Conservation (phyloP, 2,113 vertebrate species). For the Nothobranchius kuhntae region DNA sequence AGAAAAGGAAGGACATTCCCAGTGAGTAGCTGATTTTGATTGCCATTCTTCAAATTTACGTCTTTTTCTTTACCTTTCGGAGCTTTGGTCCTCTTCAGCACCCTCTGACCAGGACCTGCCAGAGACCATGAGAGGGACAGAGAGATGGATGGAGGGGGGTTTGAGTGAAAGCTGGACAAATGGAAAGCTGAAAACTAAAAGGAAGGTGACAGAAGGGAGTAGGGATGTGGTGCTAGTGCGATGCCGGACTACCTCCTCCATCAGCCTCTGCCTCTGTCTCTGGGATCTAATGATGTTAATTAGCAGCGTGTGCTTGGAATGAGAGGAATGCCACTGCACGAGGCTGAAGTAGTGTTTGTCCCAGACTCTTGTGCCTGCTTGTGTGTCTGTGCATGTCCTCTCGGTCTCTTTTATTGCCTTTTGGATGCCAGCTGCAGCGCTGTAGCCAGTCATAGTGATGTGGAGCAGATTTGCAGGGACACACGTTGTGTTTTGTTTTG, state of each 20-base stretch:
- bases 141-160: conserved; percentile 48
- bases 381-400: conserved; percentile 13
- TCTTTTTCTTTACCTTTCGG: background rate
- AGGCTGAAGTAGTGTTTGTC: conserved; percentile 51
- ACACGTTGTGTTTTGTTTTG: conserved; percentile 46
- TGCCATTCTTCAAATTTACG: conserved; percentile 25
- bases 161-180: conserved; percentile 20
- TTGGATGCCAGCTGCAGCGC: conserved; percentile 31
- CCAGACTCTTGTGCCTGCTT: conserved; percentile 35
- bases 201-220: conserved; percentile 41
- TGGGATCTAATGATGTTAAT: conserved; percentile 66
- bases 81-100: conserved; percentile 31
- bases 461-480: conserved; percentile 42
- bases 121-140: conserved; percentile 22
- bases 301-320: conserved; percentile 69
- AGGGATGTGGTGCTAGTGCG: conserved; percentile 43
- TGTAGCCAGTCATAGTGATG: conserved; percentile 37
- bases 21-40: conserved; percentile 64
- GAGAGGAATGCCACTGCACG: conserved; percentile 62
- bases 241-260: conserved; percentile 47
- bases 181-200: conserved; percentile 13
- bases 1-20: conserved; percentile 56
- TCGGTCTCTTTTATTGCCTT: background rate
- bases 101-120: conserved; percentile 30
- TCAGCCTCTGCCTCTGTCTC: conserved; percentile 48